Base-by-base conservation (phyloP, 2,888 invertebrate species). In the Caenorhabditis afra region DNA sequence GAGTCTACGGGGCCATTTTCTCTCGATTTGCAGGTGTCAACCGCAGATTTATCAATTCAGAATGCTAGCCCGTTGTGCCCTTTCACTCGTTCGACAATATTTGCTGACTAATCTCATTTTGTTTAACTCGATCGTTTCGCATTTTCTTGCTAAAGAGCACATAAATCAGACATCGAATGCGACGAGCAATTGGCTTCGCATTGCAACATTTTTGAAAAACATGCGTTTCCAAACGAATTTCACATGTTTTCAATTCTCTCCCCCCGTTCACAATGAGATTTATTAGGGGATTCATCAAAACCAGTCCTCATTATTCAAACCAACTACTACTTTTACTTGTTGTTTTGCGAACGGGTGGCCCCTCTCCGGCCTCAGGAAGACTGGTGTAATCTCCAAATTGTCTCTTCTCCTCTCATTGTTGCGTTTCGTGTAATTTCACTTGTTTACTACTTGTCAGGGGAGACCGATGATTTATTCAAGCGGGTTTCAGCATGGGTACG, bases 11-110 rank as follows among this genome's bases (percentile, higher is more conserved):
- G 29, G 75, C 61, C 67, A 61, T 75, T 76, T 73, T 73, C 73
- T 62, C 64, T 29, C 73, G 73, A 64, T 73, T 59, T 76, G 75
- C 75, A 76, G 75, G 75, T 76, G 75, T 76, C 75, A 67, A 76
- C 75, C 75, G 75, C 75, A 76, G 67, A 74, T 65, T 67, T 61
- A 67, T 67, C 59, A 75, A 66, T 49, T 75, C 61, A 23, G 67
- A 66, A 75, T 66, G 61, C 47, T 71, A 29, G 44, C 49, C 23
- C 61, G 50, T 11, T 41, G 41, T 41, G 41, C 14, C 41, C 39
- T 12, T 57, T 39, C 20, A 16, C 22, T 22, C 10, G 3, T 14
- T 41, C 22, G 1, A 12, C n/a, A n/a, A n/a, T n/a, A n/a, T n/a
- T n/a, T n/a, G n/a, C n/a, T n/a, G n/a, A n/a, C n/a, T n/a, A 41